Base-by-base conservation (phyloP, 1,140 invertebrate species). In the Drosophila chauvacae region DNA sequence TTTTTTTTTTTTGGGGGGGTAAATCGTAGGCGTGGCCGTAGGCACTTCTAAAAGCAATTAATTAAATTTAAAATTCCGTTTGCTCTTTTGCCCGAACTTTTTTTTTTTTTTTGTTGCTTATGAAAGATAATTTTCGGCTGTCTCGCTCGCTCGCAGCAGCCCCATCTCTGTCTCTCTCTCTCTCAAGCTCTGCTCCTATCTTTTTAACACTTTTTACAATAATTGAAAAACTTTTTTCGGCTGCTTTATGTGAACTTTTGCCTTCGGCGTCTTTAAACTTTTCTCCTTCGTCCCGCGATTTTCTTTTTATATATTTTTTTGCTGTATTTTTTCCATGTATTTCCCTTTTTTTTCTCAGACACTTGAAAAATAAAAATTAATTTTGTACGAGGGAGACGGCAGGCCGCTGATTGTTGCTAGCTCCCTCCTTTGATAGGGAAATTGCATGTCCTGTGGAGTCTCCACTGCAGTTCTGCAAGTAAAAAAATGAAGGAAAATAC, bases 181-280 rank as follows among this genome's bases (percentile, higher is more conserved):
- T 23, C 48, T 1, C 44, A 2, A 11, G 42, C 47, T 62, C 55
- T 78, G 28, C 44, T 51, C 44, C 41, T 74, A 75, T 75, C 59
- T 84, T 81, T 88, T 86, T 80, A 87, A 87, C 84, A 87, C 84
- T 87, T 87, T 87, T 88, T 88, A 88, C 80, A 87, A 87, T 87
- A 87, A 87, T 88, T 87, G 84, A 87, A 87, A 83, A 87, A 88
- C 84, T 87, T 83, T 88, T 86, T 81, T 78, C 56, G 62, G 81
- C 61, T 65, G 81, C 68, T 85, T 85, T 80, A 85, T 85, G 81
- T 84, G 77, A 85, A 85, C 81, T 84, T 83, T 84, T 83, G 80
- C 76, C 68, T 47, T 85, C 51, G 77, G 58, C 66, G 48, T 77
- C 73, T 77, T 77, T 57, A 48, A 69, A 77, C 63, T 77, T 77